phyloP scores from a whole-genome alignment of 1,140 invertebrate species.

The Lamellibrachia luymesi region DNA sequence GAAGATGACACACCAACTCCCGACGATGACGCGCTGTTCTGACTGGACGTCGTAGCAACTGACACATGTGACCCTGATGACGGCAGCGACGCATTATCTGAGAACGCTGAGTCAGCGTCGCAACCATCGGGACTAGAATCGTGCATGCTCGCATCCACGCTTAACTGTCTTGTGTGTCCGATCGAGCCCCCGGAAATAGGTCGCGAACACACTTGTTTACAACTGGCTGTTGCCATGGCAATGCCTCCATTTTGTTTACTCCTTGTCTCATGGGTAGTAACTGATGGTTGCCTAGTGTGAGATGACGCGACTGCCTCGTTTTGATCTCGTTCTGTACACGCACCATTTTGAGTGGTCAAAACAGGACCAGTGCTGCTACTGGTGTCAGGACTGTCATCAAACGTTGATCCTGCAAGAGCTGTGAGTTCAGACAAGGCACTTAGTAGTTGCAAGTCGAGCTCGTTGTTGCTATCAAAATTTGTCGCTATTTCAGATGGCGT shows the following conservation, averaged over 20 bases:
- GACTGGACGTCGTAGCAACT: slow-evolving; percentile 40
- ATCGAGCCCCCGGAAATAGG: neutral
- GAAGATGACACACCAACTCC: neutral
- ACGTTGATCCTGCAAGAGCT: neutral
- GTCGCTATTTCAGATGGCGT: neutral
- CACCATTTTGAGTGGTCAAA: slow-evolving; percentile 1
- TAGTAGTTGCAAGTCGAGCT: neutral
- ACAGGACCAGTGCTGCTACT: neutral
- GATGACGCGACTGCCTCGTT: neutral
- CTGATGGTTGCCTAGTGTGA: neutral
- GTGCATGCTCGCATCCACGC: neutral
- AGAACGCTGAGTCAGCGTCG: slow-evolving; percentile 91
- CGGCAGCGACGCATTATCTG: slow-evolving; percentile 88
- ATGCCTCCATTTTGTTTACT: neutral
- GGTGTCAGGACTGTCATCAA: slow-evolving; percentile 1
- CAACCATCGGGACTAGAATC: slow-evolving; percentile 70
- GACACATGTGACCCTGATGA: slow-evolving; percentile 88
- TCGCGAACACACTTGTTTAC: neutral
- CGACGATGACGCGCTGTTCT: slow-evolving; percentile 8
- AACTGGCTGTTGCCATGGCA: neutral
- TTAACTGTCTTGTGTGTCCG: neutral
- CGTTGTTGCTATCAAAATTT: slow-evolving; percentile 2
- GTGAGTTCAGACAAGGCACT: slow-evolving; percentile 12
- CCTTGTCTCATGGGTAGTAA: neutral
- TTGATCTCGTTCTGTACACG: neutral